These are phyloP conservation scores for Pipistrellus nathusii DNA, from an alignment of 2,797 vertebrate species.

Conservation along the genomic window DNA sequence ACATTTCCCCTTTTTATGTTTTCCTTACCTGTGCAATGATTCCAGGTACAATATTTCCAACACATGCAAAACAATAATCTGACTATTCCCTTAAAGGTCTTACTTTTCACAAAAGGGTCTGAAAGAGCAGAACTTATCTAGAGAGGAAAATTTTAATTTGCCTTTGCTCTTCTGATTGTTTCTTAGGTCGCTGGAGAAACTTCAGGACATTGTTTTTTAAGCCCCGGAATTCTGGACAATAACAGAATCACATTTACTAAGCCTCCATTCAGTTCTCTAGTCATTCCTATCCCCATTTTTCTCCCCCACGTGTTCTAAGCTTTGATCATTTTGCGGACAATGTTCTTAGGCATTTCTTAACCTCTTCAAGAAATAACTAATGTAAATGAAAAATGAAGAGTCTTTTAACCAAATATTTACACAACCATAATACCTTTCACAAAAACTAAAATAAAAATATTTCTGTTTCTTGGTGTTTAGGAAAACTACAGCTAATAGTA, in stretches of 20 bases:
- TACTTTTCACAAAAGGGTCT: conserved; percentile 27
- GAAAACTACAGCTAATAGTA: background rate
- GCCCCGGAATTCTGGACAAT: background rate
- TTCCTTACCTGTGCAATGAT: background rate
- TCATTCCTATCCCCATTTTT: background rate
- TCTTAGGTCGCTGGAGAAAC: background rate
- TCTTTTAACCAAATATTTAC: background rate
- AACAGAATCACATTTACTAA: background rate
- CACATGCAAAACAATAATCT: background rate
- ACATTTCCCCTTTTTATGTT: background rate
- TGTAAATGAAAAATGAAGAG: background rate
- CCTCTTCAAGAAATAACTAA: background rate
- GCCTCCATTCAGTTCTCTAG: background rate
- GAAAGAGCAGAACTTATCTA: background rate
- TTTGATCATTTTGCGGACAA: background rate
- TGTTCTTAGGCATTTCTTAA: background rate
- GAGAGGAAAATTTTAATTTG: background rate
- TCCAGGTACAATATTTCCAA: background rate
- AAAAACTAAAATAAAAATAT: conserved; percentile 1
- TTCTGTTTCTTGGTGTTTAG: background rate
- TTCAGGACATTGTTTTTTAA: background rate
- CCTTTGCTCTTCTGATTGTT: background rate
- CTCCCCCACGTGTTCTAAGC: background rate
- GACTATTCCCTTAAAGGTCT: background rate
- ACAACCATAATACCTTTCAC: background rate